These are phyloP conservation scores for Pogona vitticeps DNA, from an alignment of 2,113 vertebrate species.

Conservation along the genomic window DNA sequence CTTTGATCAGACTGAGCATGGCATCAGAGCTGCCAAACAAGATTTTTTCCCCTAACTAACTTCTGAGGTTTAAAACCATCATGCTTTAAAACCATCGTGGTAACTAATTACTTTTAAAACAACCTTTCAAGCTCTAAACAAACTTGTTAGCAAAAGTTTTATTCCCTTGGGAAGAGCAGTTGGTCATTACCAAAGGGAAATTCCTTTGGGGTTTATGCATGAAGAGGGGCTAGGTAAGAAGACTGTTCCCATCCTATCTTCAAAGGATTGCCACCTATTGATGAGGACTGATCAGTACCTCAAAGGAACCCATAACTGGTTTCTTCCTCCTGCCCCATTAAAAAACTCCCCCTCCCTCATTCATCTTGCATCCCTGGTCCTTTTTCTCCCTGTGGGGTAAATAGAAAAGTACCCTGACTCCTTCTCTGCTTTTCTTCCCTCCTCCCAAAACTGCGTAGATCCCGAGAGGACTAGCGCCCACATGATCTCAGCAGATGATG, in stretches of 20 bases:
- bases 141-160: not conserved
- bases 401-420: conserved; percentile 27
- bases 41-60: too few species aligned
- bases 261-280: not conserved
- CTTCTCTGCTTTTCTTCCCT: conserved; percentile 31
- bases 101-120: not conserved
- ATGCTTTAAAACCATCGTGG: not conserved
- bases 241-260: not conserved
- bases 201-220: not conserved
- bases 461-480: conserved; percentile 91
- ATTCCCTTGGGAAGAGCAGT: not conserved
- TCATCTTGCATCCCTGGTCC: not conserved
- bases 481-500: conserved; percentile 98
- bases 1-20: too few species aligned
- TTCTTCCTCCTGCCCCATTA: not conserved
- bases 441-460: conserved; percentile 77
- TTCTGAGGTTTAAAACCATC: not conserved
- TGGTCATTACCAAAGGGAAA: not conserved
- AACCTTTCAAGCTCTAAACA: not conserved
- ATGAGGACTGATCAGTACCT: not conserved
- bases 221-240: too few species aligned
- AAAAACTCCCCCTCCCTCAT: not conserved
- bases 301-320: not conserved
- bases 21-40: too few species aligned
- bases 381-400: not conserved